Conservation (phyloP, 2,113 vertebrate genomes). For the Gobius niger region DNA sequence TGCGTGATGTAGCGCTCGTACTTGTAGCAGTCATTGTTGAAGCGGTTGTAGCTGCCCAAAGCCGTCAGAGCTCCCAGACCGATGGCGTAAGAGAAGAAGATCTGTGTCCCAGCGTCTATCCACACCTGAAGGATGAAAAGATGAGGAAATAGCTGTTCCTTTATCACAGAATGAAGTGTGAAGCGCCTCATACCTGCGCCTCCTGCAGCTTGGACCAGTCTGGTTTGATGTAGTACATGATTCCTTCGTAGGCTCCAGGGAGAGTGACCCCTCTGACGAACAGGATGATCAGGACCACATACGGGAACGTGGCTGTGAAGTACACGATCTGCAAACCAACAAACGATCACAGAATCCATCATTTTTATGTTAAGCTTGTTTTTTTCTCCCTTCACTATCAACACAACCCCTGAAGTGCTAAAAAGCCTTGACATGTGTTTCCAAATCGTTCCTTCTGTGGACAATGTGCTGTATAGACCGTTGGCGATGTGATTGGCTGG, state of each 20-base stretch:
- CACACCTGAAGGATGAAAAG: slow-evolving; percentile 68
- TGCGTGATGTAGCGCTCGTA: slow-evolving; percentile 31
- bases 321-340: slow-evolving; percentile 76
- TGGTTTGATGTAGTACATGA: slow-evolving; percentile 80
- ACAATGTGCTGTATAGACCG: no score
- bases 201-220: slow-evolving; percentile 79
- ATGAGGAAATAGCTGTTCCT: neutral
- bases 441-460: no score
- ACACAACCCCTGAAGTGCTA: no score
- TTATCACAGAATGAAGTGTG: neutral
- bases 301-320: slow-evolving; percentile 81
- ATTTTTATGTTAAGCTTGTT: neutral
- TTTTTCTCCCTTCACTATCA: no score
- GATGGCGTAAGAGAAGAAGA: slow-evolving; percentile 84
- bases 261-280: slow-evolving; percentile 78
- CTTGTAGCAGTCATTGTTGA: slow-evolving; percentile 85
- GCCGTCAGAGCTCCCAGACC: slow-evolving; percentile 82
- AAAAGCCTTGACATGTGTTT: no score
- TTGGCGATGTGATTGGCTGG: no score
- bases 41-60: slow-evolving; percentile 82
- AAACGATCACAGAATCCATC: neutral
- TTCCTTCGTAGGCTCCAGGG: slow-evolving; percentile 76
- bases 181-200: slow-evolving; percentile 67
- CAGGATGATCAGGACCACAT: slow-evolving; percentile 80
- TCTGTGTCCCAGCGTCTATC: slow-evolving; percentile 82